Base-by-base conservation (phyloP, 2,888 invertebrate species). In the Drosophila meridiana region DNA sequence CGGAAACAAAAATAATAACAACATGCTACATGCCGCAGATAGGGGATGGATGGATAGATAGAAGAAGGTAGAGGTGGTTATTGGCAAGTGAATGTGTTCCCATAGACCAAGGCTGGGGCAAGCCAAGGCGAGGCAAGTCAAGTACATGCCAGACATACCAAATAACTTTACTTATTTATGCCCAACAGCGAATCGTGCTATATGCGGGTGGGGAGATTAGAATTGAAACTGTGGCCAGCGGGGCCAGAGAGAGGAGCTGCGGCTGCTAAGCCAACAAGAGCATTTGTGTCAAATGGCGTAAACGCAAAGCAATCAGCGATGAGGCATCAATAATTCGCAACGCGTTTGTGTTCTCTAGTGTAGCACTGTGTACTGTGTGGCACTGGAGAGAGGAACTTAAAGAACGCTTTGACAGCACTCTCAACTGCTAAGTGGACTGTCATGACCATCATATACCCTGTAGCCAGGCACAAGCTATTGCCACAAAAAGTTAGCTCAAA, bases 281-380 rank as follows among this genome's bases (percentile, higher is more conserved):
- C 66, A 76, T 73, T 79, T 87, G 87, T 82, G 80, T 85, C 87
- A 85, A 83, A 85, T 85, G 89, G 89, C 77, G 75, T 75, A 81
- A 87, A 76, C 84, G 87, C 87, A 79, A 81, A 89, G 89, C 87
- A 85, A 85, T 85, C 89, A 80, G 82, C 85, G 77, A 82, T 82
- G 87, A 74, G 82, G 82, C 85, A 85, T 89, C 85, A 85, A 85
- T 85, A 85, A 85, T 87, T 85, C 85, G 77, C 69, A 87, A 80
- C 89, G 82, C 82, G 87, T 84, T 87, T 66, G 14, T 32, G 28
- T 38, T 58, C 56, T 48, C 26, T 13, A 58, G 32, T 64, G 45
- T 62, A 42, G 48, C 50, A 32, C 50, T 43, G 42, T 40, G 26
- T 32, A 34, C 48, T 30, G 36, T 14, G 2, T 14, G 26, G 36